Percentiles rank a stretch among this genome's conserved stretches.
Evolutionary conservation across 2,888 invertebrate species (phyloP).

Genomic region (Dasysyrphus tricinctus): DNA sequence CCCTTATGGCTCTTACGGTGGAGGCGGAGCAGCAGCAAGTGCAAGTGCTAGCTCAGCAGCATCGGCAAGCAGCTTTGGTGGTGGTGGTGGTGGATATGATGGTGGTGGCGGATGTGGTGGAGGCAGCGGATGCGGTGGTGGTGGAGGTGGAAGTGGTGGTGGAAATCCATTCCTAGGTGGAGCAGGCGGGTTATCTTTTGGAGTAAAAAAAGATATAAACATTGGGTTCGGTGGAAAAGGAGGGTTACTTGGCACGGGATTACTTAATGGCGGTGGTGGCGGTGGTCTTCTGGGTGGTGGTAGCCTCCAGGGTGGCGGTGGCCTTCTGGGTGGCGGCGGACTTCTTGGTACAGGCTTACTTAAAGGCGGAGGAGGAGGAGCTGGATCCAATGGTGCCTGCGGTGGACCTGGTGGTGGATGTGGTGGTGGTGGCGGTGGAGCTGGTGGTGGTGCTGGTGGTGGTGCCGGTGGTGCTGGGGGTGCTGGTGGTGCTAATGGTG

Average conservation of each 20-base stretch:
- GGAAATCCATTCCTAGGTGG: slow-evolving; percentile 75
- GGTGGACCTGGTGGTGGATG: slow-evolving; percentile 68
- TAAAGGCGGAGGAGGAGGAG: slow-evolving; percentile 24
- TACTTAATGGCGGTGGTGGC: slow-evolving; percentile 34
- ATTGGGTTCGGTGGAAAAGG: slow-evolving; percentile 44
- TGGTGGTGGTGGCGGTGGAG: slow-evolving; percentile 68
- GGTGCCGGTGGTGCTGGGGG: slow-evolving; percentile 57
- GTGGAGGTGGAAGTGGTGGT: slow-evolving; percentile 21
- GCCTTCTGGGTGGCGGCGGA: slow-evolving; percentile 30
- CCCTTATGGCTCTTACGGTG: slow-evolving; percentile 75
- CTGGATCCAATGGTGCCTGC: slow-evolving; percentile 59
- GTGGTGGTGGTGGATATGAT: slow-evolving; percentile 62
- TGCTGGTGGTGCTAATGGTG: slow-evolving; percentile 31
- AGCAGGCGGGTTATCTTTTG: slow-evolving; percentile 51
- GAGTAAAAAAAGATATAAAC: slow-evolving; percentile 47
- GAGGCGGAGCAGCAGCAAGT: slow-evolving; percentile 65
- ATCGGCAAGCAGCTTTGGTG: slow-evolving; percentile 76
- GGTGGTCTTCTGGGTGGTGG: slow-evolving; percentile 23
- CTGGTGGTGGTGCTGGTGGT: slow-evolving; percentile 65
- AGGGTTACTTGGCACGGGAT: slow-evolving; percentile 28
- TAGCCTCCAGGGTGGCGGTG: slow-evolving; percentile 22
- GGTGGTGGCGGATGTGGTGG: slow-evolving; percentile 18
- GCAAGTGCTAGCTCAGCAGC: slow-evolving; percentile 76
- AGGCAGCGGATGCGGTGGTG: slow-evolving; percentile 27
- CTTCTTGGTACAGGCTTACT: slow-evolving; percentile 47